phyloP scores from a whole-genome alignment of 2,888 invertebrate genomes.

The Dicyrtomina minuta region DNA sequence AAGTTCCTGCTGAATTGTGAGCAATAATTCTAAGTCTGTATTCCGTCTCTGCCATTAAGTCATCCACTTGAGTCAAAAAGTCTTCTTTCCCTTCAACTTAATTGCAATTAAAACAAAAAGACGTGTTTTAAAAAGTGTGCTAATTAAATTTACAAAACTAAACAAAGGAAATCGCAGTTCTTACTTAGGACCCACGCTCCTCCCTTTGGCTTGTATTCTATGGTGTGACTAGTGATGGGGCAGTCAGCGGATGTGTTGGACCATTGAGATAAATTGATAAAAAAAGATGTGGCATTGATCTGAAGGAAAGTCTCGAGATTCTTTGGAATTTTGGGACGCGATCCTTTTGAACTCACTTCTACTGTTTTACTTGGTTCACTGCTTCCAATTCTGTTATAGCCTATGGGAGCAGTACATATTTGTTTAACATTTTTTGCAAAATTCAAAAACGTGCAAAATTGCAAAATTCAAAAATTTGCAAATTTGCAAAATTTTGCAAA shows the following conservation, averaged over 20 bases:
- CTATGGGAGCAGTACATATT: constrained; percentile 16
- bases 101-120: neutral
- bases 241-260: constrained; percentile 63
- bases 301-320: constrained; percentile 65
- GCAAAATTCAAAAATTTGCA: neutral
- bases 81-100: neutral
- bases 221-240: constrained; percentile 65
- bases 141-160: neutral
- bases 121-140: neutral
- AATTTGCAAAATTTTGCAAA: neutral
- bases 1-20: constrained; percentile 20
- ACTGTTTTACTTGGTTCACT: constrained; percentile 58
- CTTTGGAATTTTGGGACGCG: constrained; percentile 63
- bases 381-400: constrained; percentile 57
- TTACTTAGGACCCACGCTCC: constrained; percentile 69
- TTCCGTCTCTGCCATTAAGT: constrained; percentile 67
- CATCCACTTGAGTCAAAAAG: constrained; percentile 60
- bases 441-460: neutral
- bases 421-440: no score
- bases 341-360: constrained; percentile 66
- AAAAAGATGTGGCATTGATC: constrained; percentile 71
- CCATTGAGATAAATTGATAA: constrained; percentile 58
- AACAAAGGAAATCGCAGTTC: no score
- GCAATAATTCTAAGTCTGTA: constrained; percentile 66
- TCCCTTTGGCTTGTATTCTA: constrained; percentile 68